Percentiles rank a stretch among this genome's conserved stretches.
phyloP scores from a whole-genome alignment of 2,797 vertebrate genomes.

The Anabacerthia variegaticeps region DNA sequence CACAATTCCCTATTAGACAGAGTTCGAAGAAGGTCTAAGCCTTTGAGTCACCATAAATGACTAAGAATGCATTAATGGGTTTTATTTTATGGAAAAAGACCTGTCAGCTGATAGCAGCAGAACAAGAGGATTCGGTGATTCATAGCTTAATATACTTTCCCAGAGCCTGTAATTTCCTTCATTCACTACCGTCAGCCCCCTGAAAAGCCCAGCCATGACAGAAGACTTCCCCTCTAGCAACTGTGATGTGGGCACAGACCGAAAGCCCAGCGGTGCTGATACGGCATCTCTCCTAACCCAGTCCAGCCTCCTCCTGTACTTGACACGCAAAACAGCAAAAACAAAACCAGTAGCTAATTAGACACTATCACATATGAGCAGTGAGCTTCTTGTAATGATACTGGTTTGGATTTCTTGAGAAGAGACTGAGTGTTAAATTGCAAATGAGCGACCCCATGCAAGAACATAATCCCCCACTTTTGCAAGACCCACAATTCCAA shows the following conservation, averaged over 20 bases:
- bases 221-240: neutral
- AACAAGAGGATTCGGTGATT: constrained; percentile 21
- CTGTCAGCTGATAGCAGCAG: neutral
- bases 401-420: neutral
- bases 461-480: neutral
- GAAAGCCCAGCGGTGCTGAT: rapidly evolving
- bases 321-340: neutral
- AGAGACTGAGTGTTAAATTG: neutral
- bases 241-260: rapidly evolving
- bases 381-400: neutral
- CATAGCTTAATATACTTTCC: neutral
- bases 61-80: neutral
- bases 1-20: neutral
- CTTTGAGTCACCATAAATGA: constrained; percentile 36
- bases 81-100: neutral
- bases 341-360: neutral
- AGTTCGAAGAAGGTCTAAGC: neutral
- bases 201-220: neutral
- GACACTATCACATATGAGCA: neutral
- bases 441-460: neutral
- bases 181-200: neutral
- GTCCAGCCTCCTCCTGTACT: neutral
- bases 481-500: neutral
- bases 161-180: neutral
- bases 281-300: neutral